Conservation (phyloP, 2,113 vertebrate species). For the Sylvietta virens region DNA sequence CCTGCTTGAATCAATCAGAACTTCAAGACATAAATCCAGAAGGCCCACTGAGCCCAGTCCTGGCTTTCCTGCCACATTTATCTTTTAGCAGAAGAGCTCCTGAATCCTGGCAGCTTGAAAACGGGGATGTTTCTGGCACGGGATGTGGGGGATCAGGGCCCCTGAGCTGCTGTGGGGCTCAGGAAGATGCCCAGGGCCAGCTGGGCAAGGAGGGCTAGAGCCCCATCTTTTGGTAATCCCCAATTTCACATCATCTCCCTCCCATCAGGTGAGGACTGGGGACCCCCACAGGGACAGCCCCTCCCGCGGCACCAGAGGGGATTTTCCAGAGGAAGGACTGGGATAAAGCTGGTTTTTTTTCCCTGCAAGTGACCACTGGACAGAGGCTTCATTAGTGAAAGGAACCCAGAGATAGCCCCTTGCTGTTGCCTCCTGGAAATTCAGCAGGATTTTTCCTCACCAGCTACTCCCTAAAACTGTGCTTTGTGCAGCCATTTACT, state of each 20-base stretch:
- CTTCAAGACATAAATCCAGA: background rate
- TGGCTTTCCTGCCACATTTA: background rate
- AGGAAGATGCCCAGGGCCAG: background rate
- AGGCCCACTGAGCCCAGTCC: background rate
- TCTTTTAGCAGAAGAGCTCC: background rate
- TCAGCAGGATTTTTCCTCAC: background rate
- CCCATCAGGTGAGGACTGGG: background rate
- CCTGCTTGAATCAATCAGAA: background rate
- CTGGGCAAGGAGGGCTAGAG: background rate
- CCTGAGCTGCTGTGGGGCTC: background rate
- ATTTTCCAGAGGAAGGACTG: background rate
- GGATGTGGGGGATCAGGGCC: background rate
- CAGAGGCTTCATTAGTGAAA: background rate
- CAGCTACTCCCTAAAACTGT: background rate
- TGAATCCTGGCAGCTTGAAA: background rate
- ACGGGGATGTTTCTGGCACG: background rate
- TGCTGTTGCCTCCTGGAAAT: background rate
- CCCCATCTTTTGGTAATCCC: slow-evolving; percentile 30
- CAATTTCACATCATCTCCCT: background rate
- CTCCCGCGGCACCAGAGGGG: background rate
- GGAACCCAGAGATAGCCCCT: background rate
- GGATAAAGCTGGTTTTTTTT: background rate
- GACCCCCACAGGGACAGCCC: background rate
- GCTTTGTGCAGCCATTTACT: background rate
- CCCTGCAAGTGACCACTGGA: background rate